Base-by-base conservation (phyloP, 2,888 invertebrate genomes). In the Synanthedon myopaeformis region DNA sequence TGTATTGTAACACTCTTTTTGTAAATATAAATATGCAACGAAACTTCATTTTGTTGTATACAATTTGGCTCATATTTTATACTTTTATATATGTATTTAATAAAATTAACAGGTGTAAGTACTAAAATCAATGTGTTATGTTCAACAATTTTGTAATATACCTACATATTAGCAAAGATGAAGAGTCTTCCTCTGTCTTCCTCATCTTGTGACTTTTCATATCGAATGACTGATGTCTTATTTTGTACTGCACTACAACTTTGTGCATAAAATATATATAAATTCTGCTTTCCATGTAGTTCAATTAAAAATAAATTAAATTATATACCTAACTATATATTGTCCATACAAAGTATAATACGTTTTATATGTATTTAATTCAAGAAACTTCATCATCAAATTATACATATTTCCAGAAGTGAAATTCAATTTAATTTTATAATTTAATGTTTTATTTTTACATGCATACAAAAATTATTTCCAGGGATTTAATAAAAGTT, bases 121-220 rank as follows among this genome's bases (percentile, higher is more conserved):
- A 35, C 35, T 35, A 35, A 35, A 35, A 35, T 35, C 35, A 35
- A 10, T 23, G 5, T 23, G 23, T 23, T 23, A 23, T 23, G 5
- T 23, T 23, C 23, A 23, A 5, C 5, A 23, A 23, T 67, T 74
- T 74, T 69, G 57, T 72, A 71, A 54, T 60, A 56, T 61, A 56
- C 23, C 5, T 61, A 60, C 62, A 61, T 57, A 54, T 56, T 56
- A 62, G 64, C 61, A 68, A 51, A 69, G 65, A 69, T 73, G 67
- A 70, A 70, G 68, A 73, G 83, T 85, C 85, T 86, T 86, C 85
- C 85, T 77, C 65, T 61, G 81, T 83, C 85, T 83, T 85, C 85
- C 83, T 48, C 48, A 35, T 50, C 52, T 62, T 64, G 61, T 63
- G 65, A 68, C 65, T 64, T 63, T 65, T 66, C 72, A 71, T 69